A percentile compares a stretch with the other conserved stretches of the same genome.
Evolutionary conservation across 1,140 invertebrate genomes (phyloP).

Genomic region (Drosophila sechellia): DNA sequence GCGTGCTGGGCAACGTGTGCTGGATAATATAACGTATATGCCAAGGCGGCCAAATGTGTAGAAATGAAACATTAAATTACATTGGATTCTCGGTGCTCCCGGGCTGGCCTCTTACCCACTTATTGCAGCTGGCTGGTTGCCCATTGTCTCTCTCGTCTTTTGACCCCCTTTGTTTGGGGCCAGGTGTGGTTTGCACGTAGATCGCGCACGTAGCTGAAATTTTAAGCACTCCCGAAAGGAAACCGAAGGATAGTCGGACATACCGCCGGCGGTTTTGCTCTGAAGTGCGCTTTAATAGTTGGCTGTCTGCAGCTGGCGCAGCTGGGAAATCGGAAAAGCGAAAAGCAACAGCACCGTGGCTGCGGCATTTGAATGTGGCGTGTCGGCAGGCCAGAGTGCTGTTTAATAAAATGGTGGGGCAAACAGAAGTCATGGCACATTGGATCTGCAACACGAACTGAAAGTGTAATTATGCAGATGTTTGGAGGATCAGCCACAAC

Average conservation of each 20-base stretch:
- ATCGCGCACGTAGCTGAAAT: constrained; percentile 70
- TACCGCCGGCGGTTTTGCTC: constrained; percentile 65
- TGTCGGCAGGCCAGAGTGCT: constrained; percentile 60
- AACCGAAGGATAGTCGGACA: constrained; percentile 34
- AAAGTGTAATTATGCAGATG: constrained; percentile 79
- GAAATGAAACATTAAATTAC: constrained; percentile 82
- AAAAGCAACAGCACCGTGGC: constrained; percentile 14
- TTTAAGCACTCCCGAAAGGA: constrained; percentile 69
- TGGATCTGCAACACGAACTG: constrained; percentile 55
- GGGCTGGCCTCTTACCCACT: constrained; percentile 5
- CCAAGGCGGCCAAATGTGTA: constrained; percentile 66
- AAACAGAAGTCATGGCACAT: constrained; percentile 44
- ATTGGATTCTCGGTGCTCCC: constrained; percentile 37
- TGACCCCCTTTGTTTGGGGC: constrained; percentile 1
- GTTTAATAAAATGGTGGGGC: constrained; percentile 73
- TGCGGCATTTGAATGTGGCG: constrained; percentile 51
- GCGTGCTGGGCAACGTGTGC: constrained; percentile 65
- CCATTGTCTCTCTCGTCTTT: constrained; percentile 34
- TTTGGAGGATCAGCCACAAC: constrained; percentile 48
- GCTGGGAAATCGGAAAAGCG: constrained; percentile 23
- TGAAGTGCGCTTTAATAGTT: constrained; percentile 81
- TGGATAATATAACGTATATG: constrained; percentile 66
- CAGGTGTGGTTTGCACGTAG: constrained; percentile 75
- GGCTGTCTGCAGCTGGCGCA: constrained; percentile 70
- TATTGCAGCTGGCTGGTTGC: constrained; percentile 12